phyloP scores from a whole-genome alignment of 2,797 vertebrate species.

The Molossus alvarezi region DNA sequence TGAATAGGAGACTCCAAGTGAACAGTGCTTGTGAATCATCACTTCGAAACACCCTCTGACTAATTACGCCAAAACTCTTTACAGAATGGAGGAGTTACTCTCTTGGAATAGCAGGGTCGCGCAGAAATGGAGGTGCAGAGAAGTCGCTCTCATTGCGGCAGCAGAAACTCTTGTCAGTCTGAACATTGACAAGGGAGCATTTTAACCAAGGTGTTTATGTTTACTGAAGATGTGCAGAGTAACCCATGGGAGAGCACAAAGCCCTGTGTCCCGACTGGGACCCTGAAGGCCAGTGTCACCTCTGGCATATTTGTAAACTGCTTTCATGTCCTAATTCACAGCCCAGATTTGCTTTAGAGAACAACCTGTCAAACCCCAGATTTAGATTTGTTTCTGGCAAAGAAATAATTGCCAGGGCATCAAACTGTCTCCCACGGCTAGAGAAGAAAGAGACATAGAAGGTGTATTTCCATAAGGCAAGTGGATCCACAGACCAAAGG shows the following conservation, averaged over 20 bases:
- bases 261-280: background rate
- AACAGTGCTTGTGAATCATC: background rate
- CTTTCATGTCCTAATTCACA: background rate
- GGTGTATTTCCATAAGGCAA: background rate
- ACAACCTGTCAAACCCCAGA: background rate
- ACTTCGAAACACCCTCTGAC: background rate
- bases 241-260: background rate
- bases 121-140: background rate
- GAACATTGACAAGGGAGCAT: background rate
- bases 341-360: background rate
- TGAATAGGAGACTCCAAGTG: background rate
- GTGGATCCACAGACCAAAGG: background rate
- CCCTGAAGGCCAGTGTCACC: background rate
- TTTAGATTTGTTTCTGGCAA: conserved; percentile 35
- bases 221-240: background rate
- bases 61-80: background rate
- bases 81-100: background rate
- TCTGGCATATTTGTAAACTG: background rate
- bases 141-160: background rate
- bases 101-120: background rate
- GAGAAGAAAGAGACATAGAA: background rate
- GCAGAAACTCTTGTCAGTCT: background rate
- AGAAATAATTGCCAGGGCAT: background rate
- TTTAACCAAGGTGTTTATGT: background rate
- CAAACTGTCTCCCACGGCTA: background rate